Evolutionary conservation across 2,797 vertebrate genomes (phyloP).

Genomic region (Squalus acanthias): DNA sequence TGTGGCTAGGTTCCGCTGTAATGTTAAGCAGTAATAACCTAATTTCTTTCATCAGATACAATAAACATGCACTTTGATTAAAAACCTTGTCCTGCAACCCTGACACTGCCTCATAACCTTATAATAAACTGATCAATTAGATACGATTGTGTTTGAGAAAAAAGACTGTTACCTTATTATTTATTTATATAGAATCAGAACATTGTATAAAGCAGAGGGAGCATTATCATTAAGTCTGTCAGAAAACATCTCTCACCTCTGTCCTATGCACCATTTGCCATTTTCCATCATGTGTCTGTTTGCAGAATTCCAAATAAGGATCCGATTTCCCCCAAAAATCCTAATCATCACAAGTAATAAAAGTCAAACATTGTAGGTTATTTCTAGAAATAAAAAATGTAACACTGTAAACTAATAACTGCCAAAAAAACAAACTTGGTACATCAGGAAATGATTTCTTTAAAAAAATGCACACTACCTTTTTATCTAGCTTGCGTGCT

Average conservation of each 20-base stretch:
- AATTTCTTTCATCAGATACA: neutral
- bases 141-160: neutral
- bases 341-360: slow-evolving; percentile 43
- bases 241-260: slow-evolving; percentile 64
- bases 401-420: slow-evolving; percentile 45
- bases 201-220: neutral
- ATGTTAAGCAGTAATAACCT: neutral
- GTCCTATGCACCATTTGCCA: slow-evolving; percentile 97
- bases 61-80: neutral
- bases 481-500: slow-evolving; percentile 92
- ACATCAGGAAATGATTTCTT: neutral
- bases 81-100: neutral
- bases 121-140: neutral
- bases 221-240: neutral
- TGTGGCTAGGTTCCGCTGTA: neutral
- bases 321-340: slow-evolving; percentile 97
- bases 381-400: neutral
- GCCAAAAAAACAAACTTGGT: neutral
- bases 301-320: slow-evolving; percentile 92
- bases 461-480: slow-evolving; percentile 58
- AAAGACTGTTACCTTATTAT: neutral
- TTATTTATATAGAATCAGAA: neutral
- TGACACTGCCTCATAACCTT: neutral
- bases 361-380: neutral
- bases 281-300: slow-evolving; percentile 74